Percentiles rank a stretch among this genome's conserved stretches.
Evolutionary conservation across 1,140 invertebrate genomes (phyloP).

Genomic region (Eurosta solidaginis): DNA sequence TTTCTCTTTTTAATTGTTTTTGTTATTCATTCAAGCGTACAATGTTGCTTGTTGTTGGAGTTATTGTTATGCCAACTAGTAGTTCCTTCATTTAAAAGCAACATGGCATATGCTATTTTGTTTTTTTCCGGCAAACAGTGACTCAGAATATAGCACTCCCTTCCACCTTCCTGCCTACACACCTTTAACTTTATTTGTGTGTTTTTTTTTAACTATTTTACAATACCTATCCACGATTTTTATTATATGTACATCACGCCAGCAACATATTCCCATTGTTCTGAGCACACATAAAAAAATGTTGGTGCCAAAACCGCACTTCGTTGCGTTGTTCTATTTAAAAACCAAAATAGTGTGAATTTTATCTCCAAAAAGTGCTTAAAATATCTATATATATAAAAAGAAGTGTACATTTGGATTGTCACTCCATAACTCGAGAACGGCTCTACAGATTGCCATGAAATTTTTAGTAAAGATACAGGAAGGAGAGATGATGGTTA

Average conservation of each 20-base stretch:
- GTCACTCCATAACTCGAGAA: too few species aligned
- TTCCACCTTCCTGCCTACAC: background rate
- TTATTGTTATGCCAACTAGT: background rate
- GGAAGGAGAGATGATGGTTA: too few species aligned
- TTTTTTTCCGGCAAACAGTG: background rate
- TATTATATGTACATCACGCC: background rate
- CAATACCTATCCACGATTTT: background rate
- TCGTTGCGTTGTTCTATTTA: too few species aligned
- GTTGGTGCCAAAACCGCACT: too few species aligned
- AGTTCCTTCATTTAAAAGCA: background rate
- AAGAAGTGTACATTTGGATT: too few species aligned
- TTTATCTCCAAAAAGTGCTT: too few species aligned
- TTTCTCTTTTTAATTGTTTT: background rate
- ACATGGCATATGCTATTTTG: slow-evolving; percentile 10
- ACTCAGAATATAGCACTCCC: too few species aligned
- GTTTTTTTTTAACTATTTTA: background rate
- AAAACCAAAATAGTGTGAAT: too few species aligned
- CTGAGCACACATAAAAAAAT: too few species aligned
- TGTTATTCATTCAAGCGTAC: background rate
- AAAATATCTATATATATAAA: too few species aligned
- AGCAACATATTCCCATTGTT: background rate
- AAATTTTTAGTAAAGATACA: too few species aligned
- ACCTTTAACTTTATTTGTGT: background rate
- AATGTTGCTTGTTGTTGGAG: background rate
- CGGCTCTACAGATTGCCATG: too few species aligned